Conservation (phyloP, 1,140 invertebrate species). For the Dufourea novaeangliae region DNA sequence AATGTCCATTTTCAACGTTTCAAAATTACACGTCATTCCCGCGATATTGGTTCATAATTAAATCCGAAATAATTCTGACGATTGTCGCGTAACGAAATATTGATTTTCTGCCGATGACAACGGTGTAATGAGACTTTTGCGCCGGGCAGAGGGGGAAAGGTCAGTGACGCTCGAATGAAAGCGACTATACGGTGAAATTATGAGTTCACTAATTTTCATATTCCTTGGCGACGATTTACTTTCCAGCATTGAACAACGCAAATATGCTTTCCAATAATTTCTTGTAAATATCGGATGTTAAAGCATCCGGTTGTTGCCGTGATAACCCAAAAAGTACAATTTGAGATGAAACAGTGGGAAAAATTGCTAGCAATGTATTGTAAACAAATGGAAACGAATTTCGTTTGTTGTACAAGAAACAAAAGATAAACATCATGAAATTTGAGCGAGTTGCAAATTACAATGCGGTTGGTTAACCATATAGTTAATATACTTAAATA, state of each 20-base stretch:
- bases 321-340: background rate
- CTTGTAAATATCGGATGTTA: background rate
- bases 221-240: background rate
- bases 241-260: background rate
- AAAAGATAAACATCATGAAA: background rate
- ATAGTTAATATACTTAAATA: no score
- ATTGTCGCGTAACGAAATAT: constrained; percentile 6
- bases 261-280: background rate
- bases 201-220: background rate
- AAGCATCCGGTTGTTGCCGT: background rate
- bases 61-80: constrained; percentile 12
- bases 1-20: background rate
- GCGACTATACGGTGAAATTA: background rate
- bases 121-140: background rate
- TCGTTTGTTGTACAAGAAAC: background rate
- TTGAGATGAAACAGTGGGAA: background rate
- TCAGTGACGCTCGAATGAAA: background rate
- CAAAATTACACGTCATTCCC: background rate
- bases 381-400: background rate
- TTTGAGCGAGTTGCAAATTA: no score
- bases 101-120: constrained; percentile 4
- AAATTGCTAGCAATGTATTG: background rate
- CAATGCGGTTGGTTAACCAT: background rate
- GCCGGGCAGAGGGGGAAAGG: no score
- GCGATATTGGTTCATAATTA: constrained; percentile 1